Conservation (phyloP, 2,888 invertebrate genomes). For the Cyrtodaria siliqua region DNA sequence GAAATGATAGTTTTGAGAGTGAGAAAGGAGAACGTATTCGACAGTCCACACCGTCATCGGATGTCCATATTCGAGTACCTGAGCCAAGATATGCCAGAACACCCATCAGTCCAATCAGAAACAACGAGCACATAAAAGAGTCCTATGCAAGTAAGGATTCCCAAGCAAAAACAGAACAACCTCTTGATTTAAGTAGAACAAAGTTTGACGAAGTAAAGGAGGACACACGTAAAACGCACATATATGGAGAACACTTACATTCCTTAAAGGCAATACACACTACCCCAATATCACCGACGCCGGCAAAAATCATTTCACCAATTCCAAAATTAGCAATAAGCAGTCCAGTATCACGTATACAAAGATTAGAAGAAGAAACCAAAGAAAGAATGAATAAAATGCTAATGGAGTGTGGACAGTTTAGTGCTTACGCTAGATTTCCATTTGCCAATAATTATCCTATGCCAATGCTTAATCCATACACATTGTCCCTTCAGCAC, state of each 20-base stretch:
- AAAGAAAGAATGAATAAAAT: conserved; percentile 32
- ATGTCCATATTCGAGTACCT: conserved; percentile 4
- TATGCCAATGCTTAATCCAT: conserved; percentile 47
- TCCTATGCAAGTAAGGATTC: conserved; percentile 86
- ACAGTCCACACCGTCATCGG: background rate
- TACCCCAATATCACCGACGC: conserved; percentile 42
- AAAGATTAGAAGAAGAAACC: conserved; percentile 5
- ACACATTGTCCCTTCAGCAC: conserved; percentile 36
- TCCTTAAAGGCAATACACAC: conserved; percentile 27
- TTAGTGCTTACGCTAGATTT: conserved; percentile 9
- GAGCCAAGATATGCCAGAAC: conserved; percentile 47
- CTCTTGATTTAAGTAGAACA: conserved; percentile 90
- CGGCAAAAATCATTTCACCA: conserved; percentile 38
- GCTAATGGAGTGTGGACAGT: conserved; percentile 27
- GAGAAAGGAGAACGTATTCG: conserved; percentile 17
- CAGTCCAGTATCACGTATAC: background rate
- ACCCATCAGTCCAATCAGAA: conserved; percentile 11
- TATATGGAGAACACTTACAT: conserved; percentile 3
- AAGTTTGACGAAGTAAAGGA: conserved; percentile 88
- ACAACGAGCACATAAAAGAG: background rate
- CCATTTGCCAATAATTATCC: conserved; percentile 40
- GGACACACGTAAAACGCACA: conserved; percentile 20
- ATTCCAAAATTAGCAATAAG: conserved; percentile 28
- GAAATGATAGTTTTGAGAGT: conserved; percentile 53
- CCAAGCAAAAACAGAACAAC: conserved; percentile 86